phyloP scores from a whole-genome alignment of 2,113 vertebrate species.

The Perca flavescens region DNA sequence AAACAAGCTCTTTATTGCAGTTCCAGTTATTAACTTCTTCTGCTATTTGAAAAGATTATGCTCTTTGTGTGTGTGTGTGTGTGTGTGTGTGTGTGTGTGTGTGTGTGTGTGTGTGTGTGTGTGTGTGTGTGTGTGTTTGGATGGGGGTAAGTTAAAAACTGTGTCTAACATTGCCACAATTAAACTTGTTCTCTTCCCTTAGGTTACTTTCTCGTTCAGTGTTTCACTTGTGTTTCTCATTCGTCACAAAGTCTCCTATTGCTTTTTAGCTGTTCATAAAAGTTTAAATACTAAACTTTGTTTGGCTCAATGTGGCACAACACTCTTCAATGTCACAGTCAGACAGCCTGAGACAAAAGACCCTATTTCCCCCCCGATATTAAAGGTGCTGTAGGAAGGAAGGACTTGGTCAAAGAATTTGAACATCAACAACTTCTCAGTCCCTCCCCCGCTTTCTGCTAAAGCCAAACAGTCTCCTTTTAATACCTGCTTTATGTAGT shows the following conservation, averaged over 20 bases:
- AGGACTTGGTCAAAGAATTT: no score
- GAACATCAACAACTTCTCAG: no score
- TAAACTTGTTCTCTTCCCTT: background rate
- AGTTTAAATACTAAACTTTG: background rate
- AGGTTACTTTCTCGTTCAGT: background rate
- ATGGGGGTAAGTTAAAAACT: background rate
- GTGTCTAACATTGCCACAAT: background rate
- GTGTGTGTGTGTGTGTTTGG: background rate
- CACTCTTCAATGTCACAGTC: background rate
- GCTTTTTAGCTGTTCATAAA: background rate
- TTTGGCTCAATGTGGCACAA: background rate
- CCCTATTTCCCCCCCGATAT: background rate
- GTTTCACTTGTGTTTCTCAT: background rate
- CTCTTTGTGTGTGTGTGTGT: slow-evolving; percentile 8
- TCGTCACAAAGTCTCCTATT: background rate
- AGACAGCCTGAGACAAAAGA: background rate
- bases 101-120: slow-evolving; percentile 4
- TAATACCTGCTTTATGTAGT: no score
- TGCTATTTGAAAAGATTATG: slow-evolving; percentile 8
- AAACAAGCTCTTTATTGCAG: slow-evolving; percentile 37
- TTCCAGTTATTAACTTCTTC: slow-evolving; percentile 28
- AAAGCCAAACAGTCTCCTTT: no score
- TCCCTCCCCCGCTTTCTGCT: no score
- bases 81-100: background rate
- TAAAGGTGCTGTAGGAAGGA: no score